These are phyloP conservation scores for Eristalinus sepulchralis DNA, from an alignment of 2,888 invertebrate genomes.

Conservation along the genomic window DNA sequence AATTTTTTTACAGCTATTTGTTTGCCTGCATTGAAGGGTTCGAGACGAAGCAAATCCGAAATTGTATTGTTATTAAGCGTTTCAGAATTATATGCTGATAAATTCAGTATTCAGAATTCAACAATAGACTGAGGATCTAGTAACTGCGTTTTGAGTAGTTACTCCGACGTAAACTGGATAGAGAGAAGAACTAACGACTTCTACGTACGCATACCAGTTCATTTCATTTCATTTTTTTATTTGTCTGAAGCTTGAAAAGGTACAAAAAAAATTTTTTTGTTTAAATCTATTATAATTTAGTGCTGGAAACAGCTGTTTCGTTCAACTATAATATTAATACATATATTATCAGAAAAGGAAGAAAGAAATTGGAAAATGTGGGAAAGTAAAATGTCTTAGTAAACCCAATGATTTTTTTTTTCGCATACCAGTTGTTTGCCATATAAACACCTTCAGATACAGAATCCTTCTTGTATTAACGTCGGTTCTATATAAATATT, in stretches of 20 bases:
- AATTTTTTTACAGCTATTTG: slow-evolving; percentile 56
- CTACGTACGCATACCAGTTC: background rate
- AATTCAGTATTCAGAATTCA: slow-evolving; percentile 23
- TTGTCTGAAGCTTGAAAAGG: too few species aligned
- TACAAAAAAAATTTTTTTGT: too few species aligned
- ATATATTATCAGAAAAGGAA: too few species aligned
- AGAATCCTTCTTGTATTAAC: slow-evolving; percentile 8
- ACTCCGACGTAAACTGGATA: slow-evolving; percentile 6
- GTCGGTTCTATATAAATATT: slow-evolving; percentile 2
- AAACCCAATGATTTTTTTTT: too few species aligned
- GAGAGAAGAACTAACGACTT: background rate
- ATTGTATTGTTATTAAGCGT: background rate
- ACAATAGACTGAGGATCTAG: slow-evolving; percentile 2
- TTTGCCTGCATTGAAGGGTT: slow-evolving; percentile 73
- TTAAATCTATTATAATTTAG: too few species aligned
- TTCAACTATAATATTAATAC: too few species aligned
- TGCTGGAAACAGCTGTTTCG: too few species aligned
- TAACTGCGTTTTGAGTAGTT: slow-evolving; percentile 32
- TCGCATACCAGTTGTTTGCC: background rate
- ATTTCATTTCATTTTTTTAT: too few species aligned
- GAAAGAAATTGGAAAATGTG: too few species aligned
- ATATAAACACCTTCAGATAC: slow-evolving; percentile 25
- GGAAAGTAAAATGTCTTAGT: too few species aligned
- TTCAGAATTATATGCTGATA: background rate
- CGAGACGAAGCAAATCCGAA: slow-evolving; percentile 14